A percentile compares a stretch with the other conserved stretches of the same genome.
These are phyloP conservation scores for Nesidiocoris tenuis DNA, from an alignment of 2,888 invertebrate genomes.

Conservation along the genomic window DNA sequence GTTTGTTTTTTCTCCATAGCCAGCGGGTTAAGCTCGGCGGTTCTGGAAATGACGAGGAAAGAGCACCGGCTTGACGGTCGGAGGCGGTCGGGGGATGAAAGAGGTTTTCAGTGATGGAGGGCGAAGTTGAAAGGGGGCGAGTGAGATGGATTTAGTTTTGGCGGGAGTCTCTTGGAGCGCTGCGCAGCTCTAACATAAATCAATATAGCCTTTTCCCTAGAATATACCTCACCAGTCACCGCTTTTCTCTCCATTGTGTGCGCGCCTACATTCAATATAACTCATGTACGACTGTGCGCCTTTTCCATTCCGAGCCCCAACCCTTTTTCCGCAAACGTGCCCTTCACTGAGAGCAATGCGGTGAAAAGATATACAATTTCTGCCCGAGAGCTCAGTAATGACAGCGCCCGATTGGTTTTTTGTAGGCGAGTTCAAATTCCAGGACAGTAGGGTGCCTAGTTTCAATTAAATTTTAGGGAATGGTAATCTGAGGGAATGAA, in stretches of 20 bases:
- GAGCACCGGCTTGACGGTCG: background rate
- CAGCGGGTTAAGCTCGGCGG: background rate
- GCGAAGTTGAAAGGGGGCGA: conserved; percentile 41
- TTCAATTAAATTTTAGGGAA: no score
- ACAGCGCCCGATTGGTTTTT: no score
- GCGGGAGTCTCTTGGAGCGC: conserved; percentile 44
- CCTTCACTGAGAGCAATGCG: background rate
- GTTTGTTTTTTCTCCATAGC: background rate
- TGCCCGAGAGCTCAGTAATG: background rate
- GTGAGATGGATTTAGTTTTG: conserved; percentile 44
- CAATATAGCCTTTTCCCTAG: conserved; percentile 41
- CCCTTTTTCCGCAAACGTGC: background rate
- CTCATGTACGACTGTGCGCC: conserved; percentile 20
- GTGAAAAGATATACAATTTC: background rate
- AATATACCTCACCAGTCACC: background rate
- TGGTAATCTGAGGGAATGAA: no score
- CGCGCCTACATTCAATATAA: conserved; percentile 41
- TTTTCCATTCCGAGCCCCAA: background rate
- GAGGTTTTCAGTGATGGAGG: conserved; percentile 34
- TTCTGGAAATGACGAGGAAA: conserved; percentile 16
- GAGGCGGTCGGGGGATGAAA: conserved; percentile 3
- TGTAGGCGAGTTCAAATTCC: no score
- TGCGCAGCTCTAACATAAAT: conserved; percentile 42
- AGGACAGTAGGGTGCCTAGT: no score
- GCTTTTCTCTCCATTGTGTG: conserved; percentile 3